phyloP scores from a whole-genome alignment of 2,113 vertebrate genomes.

The Oxyruncus cristatus region DNA sequence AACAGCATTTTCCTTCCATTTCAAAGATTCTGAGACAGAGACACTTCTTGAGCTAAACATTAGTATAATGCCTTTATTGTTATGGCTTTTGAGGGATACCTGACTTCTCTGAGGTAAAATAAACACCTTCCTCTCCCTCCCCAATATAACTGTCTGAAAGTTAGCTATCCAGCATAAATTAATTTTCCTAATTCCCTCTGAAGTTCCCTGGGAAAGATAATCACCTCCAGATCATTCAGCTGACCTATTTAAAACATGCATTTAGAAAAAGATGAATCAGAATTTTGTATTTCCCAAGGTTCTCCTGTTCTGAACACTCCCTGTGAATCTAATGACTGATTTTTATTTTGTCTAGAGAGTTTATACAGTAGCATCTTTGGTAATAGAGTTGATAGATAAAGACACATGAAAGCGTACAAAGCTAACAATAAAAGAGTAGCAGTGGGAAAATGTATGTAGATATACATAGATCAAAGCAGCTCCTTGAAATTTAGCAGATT shows the following conservation, averaged over 20 bases:
- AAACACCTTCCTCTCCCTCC: neutral
- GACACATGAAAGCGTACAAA: slow-evolving; percentile 32
- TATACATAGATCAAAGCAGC: slow-evolving; percentile 40
- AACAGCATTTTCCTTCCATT: neutral
- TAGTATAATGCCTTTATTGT: neutral
- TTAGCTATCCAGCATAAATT: neutral
- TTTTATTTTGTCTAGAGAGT: slow-evolving; percentile 20
- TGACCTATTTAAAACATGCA: slow-evolving; percentile 11
- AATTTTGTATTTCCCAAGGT: slow-evolving; percentile 13
- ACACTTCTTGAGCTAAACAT: neutral
- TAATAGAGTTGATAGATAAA: neutral
- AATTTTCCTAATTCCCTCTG: neutral
- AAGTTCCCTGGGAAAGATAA: neutral
- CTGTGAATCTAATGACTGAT: neutral
- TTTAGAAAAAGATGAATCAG: slow-evolving; percentile 17
- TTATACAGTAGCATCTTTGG: neutral
- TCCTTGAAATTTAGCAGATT: slow-evolving; percentile 26
- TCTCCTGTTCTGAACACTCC: neutral
- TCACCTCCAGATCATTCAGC: neutral
- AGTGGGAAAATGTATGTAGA: slow-evolving; percentile 19
- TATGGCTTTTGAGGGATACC: neutral
- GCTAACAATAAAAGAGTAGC: slow-evolving; percentile 53
- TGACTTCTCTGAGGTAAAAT: neutral
- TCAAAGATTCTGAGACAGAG: neutral
- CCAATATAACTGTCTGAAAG: neutral